Percentiles rank a stretch among this genome's conserved stretches.
phyloP scores from a whole-genome alignment of 2,113 vertebrate genomes.

The Rhinoderma darwinii region DNA sequence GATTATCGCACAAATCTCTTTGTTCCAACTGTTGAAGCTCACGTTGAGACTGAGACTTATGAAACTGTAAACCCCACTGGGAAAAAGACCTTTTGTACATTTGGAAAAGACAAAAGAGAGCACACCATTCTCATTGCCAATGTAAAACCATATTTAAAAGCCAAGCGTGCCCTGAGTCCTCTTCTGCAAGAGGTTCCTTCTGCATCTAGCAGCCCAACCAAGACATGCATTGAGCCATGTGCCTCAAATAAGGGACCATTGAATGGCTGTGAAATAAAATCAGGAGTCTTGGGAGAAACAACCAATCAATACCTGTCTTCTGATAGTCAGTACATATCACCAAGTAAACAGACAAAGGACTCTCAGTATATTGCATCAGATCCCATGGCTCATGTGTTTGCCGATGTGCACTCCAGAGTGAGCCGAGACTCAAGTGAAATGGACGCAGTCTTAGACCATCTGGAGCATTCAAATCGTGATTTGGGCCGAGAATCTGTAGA shows the following conservation, averaged over 20 bases:
- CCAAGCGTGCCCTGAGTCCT: constrained; percentile 97
- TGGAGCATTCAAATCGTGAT: constrained; percentile 82
- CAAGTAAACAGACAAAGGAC: constrained; percentile 89
- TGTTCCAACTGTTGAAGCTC: constrained; percentile 93
- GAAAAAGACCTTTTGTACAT: constrained; percentile 99
- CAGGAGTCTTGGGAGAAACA: constrained; percentile 81
- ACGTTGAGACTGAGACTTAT: constrained; percentile 92
- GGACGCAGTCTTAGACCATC: constrained; percentile 80
- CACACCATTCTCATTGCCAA: constrained; percentile 99
- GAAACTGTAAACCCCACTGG: constrained; percentile 95
- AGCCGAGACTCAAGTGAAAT: constrained; percentile 80
- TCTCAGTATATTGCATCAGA: constrained; percentile 77
- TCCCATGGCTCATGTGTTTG: constrained; percentile 82
- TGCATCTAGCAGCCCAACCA: constrained; percentile 91
- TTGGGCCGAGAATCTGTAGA: constrained; percentile 88
- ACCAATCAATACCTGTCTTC: constrained; percentile 86
- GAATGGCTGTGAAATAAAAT: constrained; percentile 90
- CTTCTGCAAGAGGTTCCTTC: constrained; percentile 96
- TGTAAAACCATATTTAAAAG: constrained; percentile 99
- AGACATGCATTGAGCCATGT: constrained; percentile 89
- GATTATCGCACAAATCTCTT: constrained; percentile 99
- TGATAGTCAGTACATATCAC: constrained; percentile 84
- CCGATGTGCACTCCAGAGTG: constrained; percentile 78
- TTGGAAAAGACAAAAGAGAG: constrained; percentile 98
- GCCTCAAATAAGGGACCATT: constrained; percentile 88